Conservation (phyloP, 2,113 vertebrate genomes). For the Istiophorus platypterus region DNA sequence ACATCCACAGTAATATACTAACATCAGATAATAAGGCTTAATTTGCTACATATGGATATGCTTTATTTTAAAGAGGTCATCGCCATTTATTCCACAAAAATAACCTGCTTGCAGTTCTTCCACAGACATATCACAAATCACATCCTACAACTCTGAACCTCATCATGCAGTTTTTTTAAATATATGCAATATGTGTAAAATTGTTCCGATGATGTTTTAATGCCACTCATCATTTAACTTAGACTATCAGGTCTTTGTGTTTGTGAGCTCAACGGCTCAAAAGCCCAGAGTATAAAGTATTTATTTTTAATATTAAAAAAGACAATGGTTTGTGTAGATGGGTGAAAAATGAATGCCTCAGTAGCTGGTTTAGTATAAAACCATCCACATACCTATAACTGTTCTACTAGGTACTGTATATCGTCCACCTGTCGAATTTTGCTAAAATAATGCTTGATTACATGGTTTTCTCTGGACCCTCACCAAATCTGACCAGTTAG, state of each 20-base stretch:
- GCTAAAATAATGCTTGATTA: too few relatives aligned
- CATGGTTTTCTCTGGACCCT: too few relatives aligned
- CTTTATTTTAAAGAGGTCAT: neutral
- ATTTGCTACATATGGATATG: neutral
- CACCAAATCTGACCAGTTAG: too few relatives aligned
- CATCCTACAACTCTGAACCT: neutral
- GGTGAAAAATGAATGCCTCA: neutral
- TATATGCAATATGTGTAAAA: neutral
- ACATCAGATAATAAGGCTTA: neutral
- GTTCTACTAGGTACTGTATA: too few relatives aligned
- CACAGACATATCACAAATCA: neutral
- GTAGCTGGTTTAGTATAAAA: neutral
- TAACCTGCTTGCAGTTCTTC: neutral
- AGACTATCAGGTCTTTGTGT: neutral
- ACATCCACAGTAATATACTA: neutral
- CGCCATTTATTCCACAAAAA: neutral
- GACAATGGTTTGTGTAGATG: neutral
- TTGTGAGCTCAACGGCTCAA: neutral
- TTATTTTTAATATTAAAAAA: slow-evolving; percentile 8
- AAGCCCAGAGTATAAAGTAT: neutral
- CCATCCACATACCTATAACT: neutral
- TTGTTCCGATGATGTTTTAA: neutral
- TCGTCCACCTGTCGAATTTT: too few relatives aligned
- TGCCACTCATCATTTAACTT: neutral
- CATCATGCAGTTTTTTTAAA: neutral